These are phyloP conservation scores for Alloplasta piceator DNA, from an alignment of 2,888 invertebrate species.

Conservation along the genomic window DNA sequence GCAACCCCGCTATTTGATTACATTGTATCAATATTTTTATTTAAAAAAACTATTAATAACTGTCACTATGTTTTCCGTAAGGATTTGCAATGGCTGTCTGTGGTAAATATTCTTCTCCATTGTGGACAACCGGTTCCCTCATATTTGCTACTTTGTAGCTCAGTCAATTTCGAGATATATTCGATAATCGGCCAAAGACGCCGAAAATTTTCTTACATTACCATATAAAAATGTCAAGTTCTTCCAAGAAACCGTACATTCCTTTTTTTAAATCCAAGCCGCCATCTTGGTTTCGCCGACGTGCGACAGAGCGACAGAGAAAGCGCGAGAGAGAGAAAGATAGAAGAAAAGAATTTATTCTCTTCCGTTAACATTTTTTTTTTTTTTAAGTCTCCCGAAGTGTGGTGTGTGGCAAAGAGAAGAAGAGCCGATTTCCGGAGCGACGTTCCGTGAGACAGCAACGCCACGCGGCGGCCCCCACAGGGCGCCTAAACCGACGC, in stretches of 20 bases:
- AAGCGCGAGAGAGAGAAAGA: slow-evolving; percentile 18
- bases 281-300: slow-evolving; percentile 40
- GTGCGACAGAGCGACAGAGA: not conserved
- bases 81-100: too few species aligned
- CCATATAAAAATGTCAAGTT: not conserved
- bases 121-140: too few species aligned
- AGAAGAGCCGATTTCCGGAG: slow-evolving; percentile 68
- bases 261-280: slow-evolving; percentile 25
- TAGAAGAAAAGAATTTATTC: slow-evolving; percentile 36
- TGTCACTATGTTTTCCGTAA: too few species aligned
- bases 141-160: too few species aligned
- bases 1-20: too few species aligned
- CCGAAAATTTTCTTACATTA: too few species aligned
- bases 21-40: too few species aligned
- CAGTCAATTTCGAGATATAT: too few species aligned
- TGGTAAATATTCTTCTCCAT: too few species aligned
- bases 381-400: slow-evolving; percentile 44
- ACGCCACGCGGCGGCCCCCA: slow-evolving; percentile 65
- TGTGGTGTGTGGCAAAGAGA: slow-evolving; percentile 60
- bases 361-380: not conserved
- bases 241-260: not conserved
- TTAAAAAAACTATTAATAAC: too few species aligned
- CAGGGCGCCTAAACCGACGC: slow-evolving; percentile 62
- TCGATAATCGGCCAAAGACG: too few species aligned
- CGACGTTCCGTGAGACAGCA: slow-evolving; percentile 55